Percentiles rank a stretch among this genome's conserved stretches.
These are phyloP conservation scores for Eumerus sabulonum DNA, from an alignment of 2,888 invertebrate genomes.

Conservation along the genomic window DNA sequence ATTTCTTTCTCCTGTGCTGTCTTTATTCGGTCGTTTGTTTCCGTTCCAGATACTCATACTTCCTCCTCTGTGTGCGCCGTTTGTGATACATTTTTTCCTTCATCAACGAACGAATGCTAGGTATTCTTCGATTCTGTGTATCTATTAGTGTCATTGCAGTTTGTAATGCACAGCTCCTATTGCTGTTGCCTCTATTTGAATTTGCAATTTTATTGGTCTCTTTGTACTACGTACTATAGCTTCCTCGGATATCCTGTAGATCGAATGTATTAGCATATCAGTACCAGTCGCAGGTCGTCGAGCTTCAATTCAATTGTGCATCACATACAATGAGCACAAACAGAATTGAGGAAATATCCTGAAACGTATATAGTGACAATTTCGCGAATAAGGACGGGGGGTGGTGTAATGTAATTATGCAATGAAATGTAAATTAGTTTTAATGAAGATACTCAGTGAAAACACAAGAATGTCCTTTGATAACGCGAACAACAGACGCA, in stretches of 20 bases:
- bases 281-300: constrained; percentile 32
- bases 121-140: constrained; percentile 4
- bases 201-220: constrained; percentile 63
- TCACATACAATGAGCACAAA: constrained; percentile 20
- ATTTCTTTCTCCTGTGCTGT: constrained; percentile 11
- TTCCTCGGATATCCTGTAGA: constrained; percentile 27
- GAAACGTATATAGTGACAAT: constrained; percentile 14
- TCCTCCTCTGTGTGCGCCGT: neutral
- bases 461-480: neutral
- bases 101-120: too few relatives aligned
- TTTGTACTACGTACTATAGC: constrained; percentile 33
- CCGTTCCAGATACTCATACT: neutral
- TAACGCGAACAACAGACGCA: neutral
- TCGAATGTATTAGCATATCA: constrained; percentile 52
- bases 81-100: too few relatives aligned
- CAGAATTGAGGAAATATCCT: constrained; percentile 20
- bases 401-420: constrained; percentile 45
- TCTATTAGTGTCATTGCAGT: constrained; percentile 58
- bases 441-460: constrained; percentile 42
- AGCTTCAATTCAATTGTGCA: constrained; percentile 46
- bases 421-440: constrained; percentile 57
- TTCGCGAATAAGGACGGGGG: neutral
- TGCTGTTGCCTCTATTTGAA: constrained; percentile 43
- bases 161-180: constrained; percentile 36
- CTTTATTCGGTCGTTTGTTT: too few relatives aligned